phyloP scores from a whole-genome alignment of 1,140 invertebrate species.

The Rhopalosiphum maidis region DNA sequence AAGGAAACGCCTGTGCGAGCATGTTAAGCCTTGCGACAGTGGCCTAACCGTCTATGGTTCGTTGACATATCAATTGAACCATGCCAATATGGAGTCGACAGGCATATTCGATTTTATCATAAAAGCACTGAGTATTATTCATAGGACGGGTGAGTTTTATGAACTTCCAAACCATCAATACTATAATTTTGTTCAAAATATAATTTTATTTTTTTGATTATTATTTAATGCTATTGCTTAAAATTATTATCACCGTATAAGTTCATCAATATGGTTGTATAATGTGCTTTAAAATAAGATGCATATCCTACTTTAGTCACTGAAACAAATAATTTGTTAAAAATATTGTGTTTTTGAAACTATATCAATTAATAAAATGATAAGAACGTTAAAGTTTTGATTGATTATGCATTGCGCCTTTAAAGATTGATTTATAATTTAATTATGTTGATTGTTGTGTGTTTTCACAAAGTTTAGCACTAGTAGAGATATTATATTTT shows the following conservation, averaged over 20 bases:
- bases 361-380: neutral
- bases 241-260: neutral
- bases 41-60: slow-evolving; percentile 76
- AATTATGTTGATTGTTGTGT: neutral
- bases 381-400: neutral
- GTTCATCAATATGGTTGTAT: neutral
- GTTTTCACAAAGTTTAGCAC: neutral
- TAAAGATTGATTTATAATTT: neutral
- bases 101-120: slow-evolving; percentile 79
- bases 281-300: neutral
- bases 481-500: neutral
- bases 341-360: neutral
- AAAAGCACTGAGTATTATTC: slow-evolving; percentile 75
- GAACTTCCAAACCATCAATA: neutral
- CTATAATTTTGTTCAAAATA: neutral
- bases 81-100: slow-evolving; percentile 80
- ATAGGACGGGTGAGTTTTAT: slow-evolving; percentile 72
- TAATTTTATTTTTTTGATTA: neutral
- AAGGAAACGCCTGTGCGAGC: slow-evolving; percentile 72
- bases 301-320: neutral
- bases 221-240: neutral
- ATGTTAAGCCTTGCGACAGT: slow-evolving; percentile 65
- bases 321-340: neutral
- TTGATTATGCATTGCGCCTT: neutral
- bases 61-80: slow-evolving; percentile 80